A percentile compares a stretch with the other conserved stretches of the same genome.
Conservation (phyloP, 2,888 invertebrate genomes). For the Dione juno region DNA sequence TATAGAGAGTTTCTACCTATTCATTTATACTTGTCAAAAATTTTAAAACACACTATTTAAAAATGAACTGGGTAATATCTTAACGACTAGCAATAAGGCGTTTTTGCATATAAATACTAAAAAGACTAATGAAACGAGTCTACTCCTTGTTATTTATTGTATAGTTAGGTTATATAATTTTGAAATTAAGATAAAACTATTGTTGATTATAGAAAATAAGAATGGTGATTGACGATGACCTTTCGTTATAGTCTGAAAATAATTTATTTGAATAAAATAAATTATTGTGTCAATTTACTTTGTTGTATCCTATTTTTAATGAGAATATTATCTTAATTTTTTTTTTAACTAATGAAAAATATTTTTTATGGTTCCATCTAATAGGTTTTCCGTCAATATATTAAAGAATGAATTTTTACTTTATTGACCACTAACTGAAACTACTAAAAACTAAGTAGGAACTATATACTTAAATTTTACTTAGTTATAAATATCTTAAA, state of each 20-base stretch:
- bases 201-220: neutral
- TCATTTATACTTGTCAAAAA: neutral
- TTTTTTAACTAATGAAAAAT: too few relatives aligned
- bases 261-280: too few relatives aligned
- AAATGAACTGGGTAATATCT: neutral
- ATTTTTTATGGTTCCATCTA: too few relatives aligned
- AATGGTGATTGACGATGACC: slow-evolving; percentile 52
- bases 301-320: too few relatives aligned
- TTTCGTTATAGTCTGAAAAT: neutral
- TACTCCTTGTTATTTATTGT: neutral
- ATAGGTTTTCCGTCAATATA: too few relatives aligned
- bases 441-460: too few relatives aligned
- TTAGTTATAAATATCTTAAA: too few relatives aligned
- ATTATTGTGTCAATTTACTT: neutral
- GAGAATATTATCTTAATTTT: too few relatives aligned
- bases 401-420: too few relatives aligned
- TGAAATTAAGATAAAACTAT: neutral
- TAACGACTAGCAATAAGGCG: neutral
- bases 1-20: neutral
- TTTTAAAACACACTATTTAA: too few relatives aligned
- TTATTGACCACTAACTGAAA: too few relatives aligned
- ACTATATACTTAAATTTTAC: too few relatives aligned
- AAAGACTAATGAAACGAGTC: slow-evolving; percentile 1
- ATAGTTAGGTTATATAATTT: neutral
- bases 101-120: slow-evolving; percentile 13